A percentile compares a stretch with the other conserved stretches of the same genome.
Conservation (phyloP, 2,888 invertebrate genomes). For the Agrochola lota region DNA sequence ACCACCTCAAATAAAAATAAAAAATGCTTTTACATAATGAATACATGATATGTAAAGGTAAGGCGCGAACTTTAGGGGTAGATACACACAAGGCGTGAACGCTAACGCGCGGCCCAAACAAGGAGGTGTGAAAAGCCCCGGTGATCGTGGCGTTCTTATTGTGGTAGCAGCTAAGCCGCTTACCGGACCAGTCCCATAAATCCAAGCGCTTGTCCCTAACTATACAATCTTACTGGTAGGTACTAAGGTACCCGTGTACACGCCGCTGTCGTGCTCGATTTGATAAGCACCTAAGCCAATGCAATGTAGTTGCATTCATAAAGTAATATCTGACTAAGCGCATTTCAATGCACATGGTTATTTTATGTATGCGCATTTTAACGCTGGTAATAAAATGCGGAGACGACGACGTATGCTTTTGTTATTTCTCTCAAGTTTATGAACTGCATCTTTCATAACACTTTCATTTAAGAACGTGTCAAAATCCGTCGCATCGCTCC, state of each 20-base stretch:
- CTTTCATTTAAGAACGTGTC: constrained; percentile 67
- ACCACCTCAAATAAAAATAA: constrained; percentile 66
- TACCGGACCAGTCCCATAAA: constrained; percentile 84
- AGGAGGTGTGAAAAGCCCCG: constrained; percentile 89
- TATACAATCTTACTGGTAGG: constrained; percentile 53
- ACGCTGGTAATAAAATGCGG: constrained; percentile 7
- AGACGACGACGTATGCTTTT: constrained; percentile 4
- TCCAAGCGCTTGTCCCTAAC: constrained; percentile 68
- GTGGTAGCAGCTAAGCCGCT: constrained; percentile 86
- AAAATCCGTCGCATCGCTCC: constrained; percentile 74
- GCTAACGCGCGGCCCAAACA: constrained; percentile 87
- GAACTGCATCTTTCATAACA: constrained; percentile 36
- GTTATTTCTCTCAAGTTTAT: constrained; percentile 9
- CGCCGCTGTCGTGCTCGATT: constrained; percentile 47
- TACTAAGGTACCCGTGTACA: constrained; percentile 43
- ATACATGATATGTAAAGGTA: constrained; percentile 82
- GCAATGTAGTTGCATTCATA: constrained; percentile 47
- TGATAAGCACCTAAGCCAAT: constrained; percentile 59
- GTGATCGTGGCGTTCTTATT: constrained; percentile 82
- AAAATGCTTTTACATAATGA: constrained; percentile 79
- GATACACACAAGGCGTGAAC: constrained; percentile 88
- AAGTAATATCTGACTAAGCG: constrained; percentile 53
- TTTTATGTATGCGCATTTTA: constrained; percentile 9
- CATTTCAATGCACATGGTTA: constrained; percentile 49
- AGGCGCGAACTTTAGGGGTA: constrained; percentile 89